Percentiles rank a stretch among this genome's conserved stretches.
Conservation (phyloP, 2,888 invertebrate genomes). For the Nymphalis polychloros region DNA sequence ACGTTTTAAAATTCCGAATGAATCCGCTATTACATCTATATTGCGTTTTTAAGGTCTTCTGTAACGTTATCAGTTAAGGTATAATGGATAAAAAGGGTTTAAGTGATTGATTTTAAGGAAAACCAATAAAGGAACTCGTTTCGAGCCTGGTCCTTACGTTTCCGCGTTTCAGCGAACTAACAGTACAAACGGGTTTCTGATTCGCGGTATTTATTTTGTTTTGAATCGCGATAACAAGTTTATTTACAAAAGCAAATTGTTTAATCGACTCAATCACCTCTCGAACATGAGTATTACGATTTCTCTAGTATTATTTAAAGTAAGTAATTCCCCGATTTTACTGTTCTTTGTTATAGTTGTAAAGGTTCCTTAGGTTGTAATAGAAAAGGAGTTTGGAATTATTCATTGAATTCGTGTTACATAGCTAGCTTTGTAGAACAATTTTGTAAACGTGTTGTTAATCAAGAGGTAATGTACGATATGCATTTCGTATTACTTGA, state of each 20-base stretch:
- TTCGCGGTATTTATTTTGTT: constrained; percentile 54
- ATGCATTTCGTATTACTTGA: constrained; percentile 18
- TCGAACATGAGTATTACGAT: constrained; percentile 39
- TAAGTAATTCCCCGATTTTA: constrained; percentile 47
- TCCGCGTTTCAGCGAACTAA: constrained; percentile 68
- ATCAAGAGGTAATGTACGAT: constrained; percentile 28
- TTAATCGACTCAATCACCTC: constrained; percentile 38
- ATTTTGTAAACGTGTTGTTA: neutral
- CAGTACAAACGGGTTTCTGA: constrained; percentile 73
- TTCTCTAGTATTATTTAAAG: constrained; percentile 57
- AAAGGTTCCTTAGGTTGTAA: constrained; percentile 44
- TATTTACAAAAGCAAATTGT: constrained; percentile 63
- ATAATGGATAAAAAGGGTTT: constrained; percentile 40
- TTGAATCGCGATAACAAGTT: constrained; percentile 48
- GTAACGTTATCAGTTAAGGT: constrained; percentile 6
- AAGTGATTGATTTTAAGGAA: constrained; percentile 46
- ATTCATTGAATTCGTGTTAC: constrained; percentile 15
- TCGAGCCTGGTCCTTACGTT: constrained; percentile 57
- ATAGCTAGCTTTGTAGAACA: neutral
- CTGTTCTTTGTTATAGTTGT: constrained; percentile 51
- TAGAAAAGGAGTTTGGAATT: constrained; percentile 35
- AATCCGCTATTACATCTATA: neutral
- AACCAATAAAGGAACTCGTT: constrained; percentile 57
- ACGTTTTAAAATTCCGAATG: neutral
- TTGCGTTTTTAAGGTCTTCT: neutral